Conservation (phyloP, 2,888 invertebrate genomes). For the Chloroclystis v-ata region DNA sequence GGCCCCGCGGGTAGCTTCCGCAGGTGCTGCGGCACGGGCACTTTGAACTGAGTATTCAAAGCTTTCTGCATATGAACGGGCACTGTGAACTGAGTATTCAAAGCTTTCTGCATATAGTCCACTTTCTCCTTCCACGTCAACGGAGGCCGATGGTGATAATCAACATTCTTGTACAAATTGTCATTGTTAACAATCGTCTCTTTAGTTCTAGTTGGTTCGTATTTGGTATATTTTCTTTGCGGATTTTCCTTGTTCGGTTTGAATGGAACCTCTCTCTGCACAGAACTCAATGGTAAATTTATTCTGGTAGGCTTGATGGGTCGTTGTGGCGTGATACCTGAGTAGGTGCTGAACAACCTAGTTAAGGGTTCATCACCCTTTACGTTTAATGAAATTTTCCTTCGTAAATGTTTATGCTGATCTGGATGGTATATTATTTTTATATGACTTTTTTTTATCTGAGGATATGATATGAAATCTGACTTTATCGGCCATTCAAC, state of each 20-base stretch:
- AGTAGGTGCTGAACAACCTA: neutral
- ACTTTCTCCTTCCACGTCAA: conserved; percentile 38
- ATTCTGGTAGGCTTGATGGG: conserved; percentile 11
- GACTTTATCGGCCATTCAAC: conserved; percentile 17
- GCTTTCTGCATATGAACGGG: conserved; percentile 29
- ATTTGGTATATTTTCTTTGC: conserved; percentile 16
- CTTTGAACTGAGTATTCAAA: conserved; percentile 21
- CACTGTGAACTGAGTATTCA: conserved; percentile 22
- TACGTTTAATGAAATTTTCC: conserved; percentile 30
- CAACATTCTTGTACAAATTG: conserved; percentile 34
- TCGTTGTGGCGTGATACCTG: neutral
- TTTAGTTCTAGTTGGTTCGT: conserved; percentile 30
- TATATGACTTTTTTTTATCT: conserved; percentile 33
- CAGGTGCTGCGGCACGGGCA: conserved; percentile 9
- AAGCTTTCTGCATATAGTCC: conserved; percentile 28
- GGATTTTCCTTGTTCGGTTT: conserved; percentile 38
- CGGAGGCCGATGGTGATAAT: conserved; percentile 25
- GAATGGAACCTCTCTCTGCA: conserved; percentile 32
- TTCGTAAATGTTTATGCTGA: neutral
- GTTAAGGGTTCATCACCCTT: neutral
- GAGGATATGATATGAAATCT: conserved; percentile 30
- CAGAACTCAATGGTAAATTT: conserved; percentile 13
- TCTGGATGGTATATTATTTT: conserved; percentile 16
- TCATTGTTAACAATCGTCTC: conserved; percentile 31
- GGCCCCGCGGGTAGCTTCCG: neutral